phyloP scores from a whole-genome alignment of 2,888 invertebrate genomes.

The Apotomis turbidana region DNA sequence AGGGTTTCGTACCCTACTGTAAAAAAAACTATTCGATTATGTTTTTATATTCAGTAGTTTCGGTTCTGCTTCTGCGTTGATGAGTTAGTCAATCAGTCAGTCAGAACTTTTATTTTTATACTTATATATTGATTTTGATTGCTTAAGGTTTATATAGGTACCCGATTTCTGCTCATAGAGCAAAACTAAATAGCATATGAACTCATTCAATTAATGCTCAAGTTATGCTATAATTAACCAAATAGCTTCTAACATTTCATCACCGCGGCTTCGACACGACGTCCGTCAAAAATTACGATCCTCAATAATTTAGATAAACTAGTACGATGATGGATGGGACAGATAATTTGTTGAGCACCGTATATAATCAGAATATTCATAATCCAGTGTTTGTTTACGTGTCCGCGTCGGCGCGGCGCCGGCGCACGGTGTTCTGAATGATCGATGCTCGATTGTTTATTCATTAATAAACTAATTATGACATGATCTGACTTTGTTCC shows the following conservation, averaged over 20 bases:
- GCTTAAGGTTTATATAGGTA: no score
- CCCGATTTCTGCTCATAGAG: no score
- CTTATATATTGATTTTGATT: no score
- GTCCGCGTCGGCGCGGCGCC: constrained; percentile 54
- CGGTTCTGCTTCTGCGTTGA: no score
- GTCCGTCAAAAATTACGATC: constrained; percentile 18
- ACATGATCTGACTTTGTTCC: background rate
- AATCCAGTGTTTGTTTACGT: constrained; percentile 69
- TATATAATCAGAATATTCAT: constrained; percentile 64
- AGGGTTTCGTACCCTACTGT: no score
- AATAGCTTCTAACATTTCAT: background rate
- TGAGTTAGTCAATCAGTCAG: no score
- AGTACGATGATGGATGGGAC: constrained; percentile 61
- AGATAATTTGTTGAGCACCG: constrained; percentile 58
- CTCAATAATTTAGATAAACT: constrained; percentile 27
- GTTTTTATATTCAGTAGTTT: no score
- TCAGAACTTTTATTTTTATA: no score
- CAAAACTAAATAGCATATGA: no score
- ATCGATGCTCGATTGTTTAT: constrained; percentile 52
- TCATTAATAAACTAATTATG: constrained; percentile 27
- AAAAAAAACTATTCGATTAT: no score
- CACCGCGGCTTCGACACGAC: background rate
- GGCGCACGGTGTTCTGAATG: constrained; percentile 58
- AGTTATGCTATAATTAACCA: no score
- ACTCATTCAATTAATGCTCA: no score